Base-by-base conservation (phyloP, 1,140 invertebrate species). In the Dufourea novaeangliae region DNA sequence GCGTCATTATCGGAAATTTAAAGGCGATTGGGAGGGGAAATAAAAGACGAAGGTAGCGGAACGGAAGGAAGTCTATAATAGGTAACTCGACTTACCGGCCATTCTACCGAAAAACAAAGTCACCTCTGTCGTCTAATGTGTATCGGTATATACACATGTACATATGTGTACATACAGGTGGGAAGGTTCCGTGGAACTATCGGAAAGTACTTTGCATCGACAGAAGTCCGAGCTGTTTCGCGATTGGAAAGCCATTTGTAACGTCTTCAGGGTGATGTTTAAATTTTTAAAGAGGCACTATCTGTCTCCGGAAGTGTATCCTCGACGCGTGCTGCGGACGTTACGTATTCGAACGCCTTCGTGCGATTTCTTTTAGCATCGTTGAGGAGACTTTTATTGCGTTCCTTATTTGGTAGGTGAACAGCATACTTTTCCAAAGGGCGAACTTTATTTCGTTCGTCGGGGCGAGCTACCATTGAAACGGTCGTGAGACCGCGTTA, bases 181-280 rank as follows among this genome's bases (percentile, higher is more conserved):
- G 52, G 6, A 20, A 25, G n/a, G 25, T 54, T 52, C 27, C 44
- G 56, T 39, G 7, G 32, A 46, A 52, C 46, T 67, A 75, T 75
- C 52, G 73, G 64, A 59, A 68, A 68, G 37, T 68, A 59, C 73
- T 75, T 75, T 68, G 73, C 64, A 75, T 75, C 73, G 64, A 69
- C 64, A 46, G 14, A 27, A 17, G 73, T 25, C 54, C 52, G 64
- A 37, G 50, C 29, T 68, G 39, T 59, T 59, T 59, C 73, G 41
- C 64, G 73, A 76, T 76, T 59, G 73, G 73, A 76, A 76, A 76
- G n/a, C 54, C 64, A 76, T 76, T 69, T 68, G 64, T 76, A 76
- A 22, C 52, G 73, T 76, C 64, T 76, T 76, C 68, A 75, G 62
- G 27, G 54, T 52, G 32, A 8, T 59, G 22, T 1, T 37, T 76